These are phyloP conservation scores for Trogon surrucura DNA, from an alignment of 2,113 vertebrate genomes.

Conservation along the genomic window DNA sequence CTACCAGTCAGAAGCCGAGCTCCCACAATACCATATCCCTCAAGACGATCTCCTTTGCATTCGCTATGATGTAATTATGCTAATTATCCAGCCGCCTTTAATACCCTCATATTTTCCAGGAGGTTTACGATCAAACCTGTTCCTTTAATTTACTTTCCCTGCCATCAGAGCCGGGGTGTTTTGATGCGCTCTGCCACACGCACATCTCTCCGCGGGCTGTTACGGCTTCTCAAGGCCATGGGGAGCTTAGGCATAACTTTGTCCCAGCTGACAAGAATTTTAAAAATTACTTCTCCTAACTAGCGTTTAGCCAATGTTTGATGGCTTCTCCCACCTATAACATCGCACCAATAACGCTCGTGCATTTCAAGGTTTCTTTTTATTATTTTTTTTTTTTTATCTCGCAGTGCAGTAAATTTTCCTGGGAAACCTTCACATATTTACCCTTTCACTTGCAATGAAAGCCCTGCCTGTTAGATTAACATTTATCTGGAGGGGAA, in stretches of 20 bases:
- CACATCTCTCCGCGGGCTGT: not conserved
- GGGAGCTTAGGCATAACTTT: constrained; percentile 2
- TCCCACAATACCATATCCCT: constrained; percentile 28
- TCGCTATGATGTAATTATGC: constrained; percentile 32
- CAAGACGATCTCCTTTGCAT: constrained; percentile 57
- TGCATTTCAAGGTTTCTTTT: not conserved
- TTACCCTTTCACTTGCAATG: not conserved
- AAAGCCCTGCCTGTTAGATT: not conserved
- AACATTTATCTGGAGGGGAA: not conserved
- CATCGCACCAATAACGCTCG: accelerated
- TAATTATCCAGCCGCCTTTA: constrained; percentile 44
- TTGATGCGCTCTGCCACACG: not conserved
- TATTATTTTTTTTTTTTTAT: not conserved
- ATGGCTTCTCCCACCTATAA: not conserved
- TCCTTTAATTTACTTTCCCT: constrained; percentile 24
- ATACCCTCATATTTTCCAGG: constrained; percentile 31
- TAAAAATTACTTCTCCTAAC: not conserved
- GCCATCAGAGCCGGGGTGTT: not conserved
- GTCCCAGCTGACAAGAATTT: not conserved
- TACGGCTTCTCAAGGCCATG: not conserved
- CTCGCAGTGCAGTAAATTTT: not conserved
- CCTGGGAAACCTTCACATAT: not conserved
- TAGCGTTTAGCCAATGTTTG: not conserved
- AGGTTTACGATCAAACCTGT: constrained; percentile 51
- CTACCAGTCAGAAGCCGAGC: not conserved